A percentile compares a stretch with the other conserved stretches of the same genome.
These are phyloP conservation scores for Saxidomus purpurata DNA, from an alignment of 1,140 invertebrate genomes.

Conservation along the genomic window DNA sequence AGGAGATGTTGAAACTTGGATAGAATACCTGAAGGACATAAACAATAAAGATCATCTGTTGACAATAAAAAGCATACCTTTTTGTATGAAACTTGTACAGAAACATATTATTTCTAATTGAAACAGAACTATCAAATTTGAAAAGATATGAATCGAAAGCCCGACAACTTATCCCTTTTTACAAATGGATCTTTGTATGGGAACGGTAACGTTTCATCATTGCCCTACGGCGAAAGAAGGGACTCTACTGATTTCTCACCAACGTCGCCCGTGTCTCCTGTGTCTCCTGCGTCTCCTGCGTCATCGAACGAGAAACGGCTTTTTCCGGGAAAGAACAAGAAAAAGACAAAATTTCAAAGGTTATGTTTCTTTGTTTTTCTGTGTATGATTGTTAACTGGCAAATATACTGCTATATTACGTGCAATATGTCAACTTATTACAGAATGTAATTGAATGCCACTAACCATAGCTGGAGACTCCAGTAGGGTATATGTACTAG, in stretches of 20 bases:
- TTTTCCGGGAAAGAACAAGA: background rate
- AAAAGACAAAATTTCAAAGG: slow-evolving; percentile 55
- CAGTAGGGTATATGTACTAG: too few relatives aligned
- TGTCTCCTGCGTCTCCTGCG: too few relatives aligned
- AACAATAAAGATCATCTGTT: background rate
- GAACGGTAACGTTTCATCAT: background rate
- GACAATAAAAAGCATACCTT: background rate
- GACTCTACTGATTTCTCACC: background rate
- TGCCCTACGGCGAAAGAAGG: background rate
- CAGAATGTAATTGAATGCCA: too few relatives aligned
- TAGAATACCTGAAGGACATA: background rate
- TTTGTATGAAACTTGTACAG: background rate
- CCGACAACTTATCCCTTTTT: background rate
- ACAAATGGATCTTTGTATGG: slow-evolving; percentile 1
- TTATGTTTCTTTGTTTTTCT: background rate
- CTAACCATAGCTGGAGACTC: too few relatives aligned
- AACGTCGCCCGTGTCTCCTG: background rate
- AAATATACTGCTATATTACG: too few relatives aligned
- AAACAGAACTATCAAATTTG: too few relatives aligned
- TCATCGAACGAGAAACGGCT: background rate
- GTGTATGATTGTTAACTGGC: too few relatives aligned
- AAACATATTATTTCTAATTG: too few relatives aligned
- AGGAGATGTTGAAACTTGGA: background rate
- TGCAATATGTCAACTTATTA: too few relatives aligned
- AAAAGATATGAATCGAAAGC: background rate